Conservation (phyloP, 2,888 invertebrate species). For the Tholera decimalis region DNA sequence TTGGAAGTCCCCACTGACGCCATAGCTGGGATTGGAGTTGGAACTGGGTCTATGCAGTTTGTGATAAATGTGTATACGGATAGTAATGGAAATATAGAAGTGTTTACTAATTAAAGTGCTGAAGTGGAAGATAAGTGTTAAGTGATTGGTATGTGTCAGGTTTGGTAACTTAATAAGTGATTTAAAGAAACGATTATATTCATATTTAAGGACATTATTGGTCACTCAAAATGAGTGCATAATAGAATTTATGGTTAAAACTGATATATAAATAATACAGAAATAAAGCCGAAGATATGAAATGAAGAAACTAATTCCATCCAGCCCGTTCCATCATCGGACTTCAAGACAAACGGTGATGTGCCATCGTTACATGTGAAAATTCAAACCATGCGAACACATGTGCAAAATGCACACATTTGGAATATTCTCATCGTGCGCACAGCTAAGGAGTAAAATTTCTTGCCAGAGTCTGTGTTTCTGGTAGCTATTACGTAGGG, state of each 20-base stretch:
- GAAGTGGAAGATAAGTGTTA: not conserved
- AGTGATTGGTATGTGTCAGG: not conserved
- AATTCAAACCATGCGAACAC: no score
- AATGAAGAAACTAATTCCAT: no score
- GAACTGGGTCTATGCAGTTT: constrained; percentile 82
- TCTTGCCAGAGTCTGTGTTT: no score
- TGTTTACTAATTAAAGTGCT: constrained; percentile 78
- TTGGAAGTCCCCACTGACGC: constrained; percentile 83
- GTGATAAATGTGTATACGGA: constrained; percentile 87
- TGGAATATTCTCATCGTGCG: no score
- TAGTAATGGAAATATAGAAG: constrained; percentile 85
- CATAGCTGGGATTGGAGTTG: constrained; percentile 78
- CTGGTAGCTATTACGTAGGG: no score
- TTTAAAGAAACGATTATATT: not conserved
- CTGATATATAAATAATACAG: not conserved
- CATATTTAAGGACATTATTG: not conserved
- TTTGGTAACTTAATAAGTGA: not conserved
- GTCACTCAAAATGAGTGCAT: not conserved
- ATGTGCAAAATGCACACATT: no score
- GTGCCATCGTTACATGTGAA: no score
- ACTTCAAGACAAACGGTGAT: no score
- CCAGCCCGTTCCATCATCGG: no score
- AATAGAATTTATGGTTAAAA: not conserved
- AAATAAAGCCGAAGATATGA: not conserved
- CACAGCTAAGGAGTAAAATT: no score